Percentiles rank a stretch among this genome's conserved stretches.
Conservation (phyloP, 2,888 invertebrate genomes). For the Cheilosia vernalis region DNA sequence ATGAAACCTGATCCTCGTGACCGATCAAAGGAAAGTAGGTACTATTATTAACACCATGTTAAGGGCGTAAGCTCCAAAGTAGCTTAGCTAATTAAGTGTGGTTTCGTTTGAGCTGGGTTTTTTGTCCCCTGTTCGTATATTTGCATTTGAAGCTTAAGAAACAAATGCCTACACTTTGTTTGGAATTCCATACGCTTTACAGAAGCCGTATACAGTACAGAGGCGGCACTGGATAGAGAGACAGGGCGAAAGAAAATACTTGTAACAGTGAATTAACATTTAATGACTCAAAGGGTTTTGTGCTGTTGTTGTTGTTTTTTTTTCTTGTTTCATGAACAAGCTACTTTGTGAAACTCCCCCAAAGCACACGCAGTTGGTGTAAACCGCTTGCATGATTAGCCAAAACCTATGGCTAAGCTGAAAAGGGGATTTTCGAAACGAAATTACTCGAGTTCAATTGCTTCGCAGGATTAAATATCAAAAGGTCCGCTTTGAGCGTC, state of each 20-base stretch:
- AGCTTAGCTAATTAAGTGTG: conserved; percentile 75
- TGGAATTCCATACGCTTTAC: conserved; percentile 62
- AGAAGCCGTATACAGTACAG: conserved; percentile 54
- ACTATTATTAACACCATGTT: conserved; percentile 74
- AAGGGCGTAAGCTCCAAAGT: conserved; percentile 72
- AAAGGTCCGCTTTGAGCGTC: conserved; percentile 58
- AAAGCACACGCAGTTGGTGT: conserved; percentile 31
- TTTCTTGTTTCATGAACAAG: neutral
- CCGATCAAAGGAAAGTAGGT: conserved; percentile 70
- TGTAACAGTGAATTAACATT: conserved; percentile 73
- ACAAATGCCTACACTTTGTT: conserved; percentile 73
- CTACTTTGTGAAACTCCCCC: conserved; percentile 4
- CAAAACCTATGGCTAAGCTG: conserved; percentile 68
- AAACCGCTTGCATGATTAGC: conserved; percentile 72
- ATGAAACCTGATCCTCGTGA: conserved; percentile 51
- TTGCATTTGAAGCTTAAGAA: conserved; percentile 55
- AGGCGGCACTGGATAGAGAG: conserved; percentile 32
- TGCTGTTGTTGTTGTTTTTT: conserved; percentile 1
- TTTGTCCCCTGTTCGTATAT: neutral
- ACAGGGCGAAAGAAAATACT: conserved; percentile 32
- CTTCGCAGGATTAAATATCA: conserved; percentile 74
- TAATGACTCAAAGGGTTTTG: conserved; percentile 71
- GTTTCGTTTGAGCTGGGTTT: conserved; percentile 41
- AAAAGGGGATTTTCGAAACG: conserved; percentile 63
- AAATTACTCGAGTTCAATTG: conserved; percentile 75